Evolutionary conservation across 2,113 vertebrate genomes (phyloP), one percentile per base, ranked within the genome.

Genomic region (Anolis carolinensis): DNA sequence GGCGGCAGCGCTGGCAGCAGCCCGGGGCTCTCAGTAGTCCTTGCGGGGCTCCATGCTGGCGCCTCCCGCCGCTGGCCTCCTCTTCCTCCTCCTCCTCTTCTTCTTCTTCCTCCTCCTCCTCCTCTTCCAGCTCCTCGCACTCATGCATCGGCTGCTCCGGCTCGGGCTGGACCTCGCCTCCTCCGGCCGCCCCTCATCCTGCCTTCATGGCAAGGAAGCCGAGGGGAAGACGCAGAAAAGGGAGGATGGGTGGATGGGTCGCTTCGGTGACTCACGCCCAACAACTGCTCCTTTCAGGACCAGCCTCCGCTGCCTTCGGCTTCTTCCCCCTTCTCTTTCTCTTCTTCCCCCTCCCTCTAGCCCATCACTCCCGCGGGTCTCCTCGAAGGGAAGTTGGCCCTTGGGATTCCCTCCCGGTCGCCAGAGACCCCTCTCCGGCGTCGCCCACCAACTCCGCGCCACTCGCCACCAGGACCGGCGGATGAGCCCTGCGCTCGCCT

Each of bases 31-130:
- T 44, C 39, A 44, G 39, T 5, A 44, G 39, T 44, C 39, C 39
- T 44, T 44, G 39, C 39, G 39, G 39, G 39, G 93, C 87, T 95
- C 95, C 96, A 96, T 95, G 89, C 95, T 90, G 11, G 91, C 88
- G 92, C 93, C 89, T 80, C 92, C 92, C 30, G 70, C 65, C 62
- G 25, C 18, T 1, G 93, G 39, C 39, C 89, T 88, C 88, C 71
- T 88, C 93, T 27, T 36, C n/a, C 71, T 63, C 6, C 71, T 7
- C 59, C 34, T 55, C 55, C 96, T 95, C 88, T 95, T 88, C 95
- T 94, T 96, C 88, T 91, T 92, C 88, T 88, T 77, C 80, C 48
- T 25, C 65, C 88, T 87, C 89, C 71, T 87, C 94, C 55, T 36
- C 48, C 71, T 44, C 7, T 55, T 7, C 72, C 34, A 30, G 25